These are phyloP conservation scores for Spicauda simplicius DNA, from an alignment of 2,888 invertebrate genomes.

Conservation along the genomic window DNA sequence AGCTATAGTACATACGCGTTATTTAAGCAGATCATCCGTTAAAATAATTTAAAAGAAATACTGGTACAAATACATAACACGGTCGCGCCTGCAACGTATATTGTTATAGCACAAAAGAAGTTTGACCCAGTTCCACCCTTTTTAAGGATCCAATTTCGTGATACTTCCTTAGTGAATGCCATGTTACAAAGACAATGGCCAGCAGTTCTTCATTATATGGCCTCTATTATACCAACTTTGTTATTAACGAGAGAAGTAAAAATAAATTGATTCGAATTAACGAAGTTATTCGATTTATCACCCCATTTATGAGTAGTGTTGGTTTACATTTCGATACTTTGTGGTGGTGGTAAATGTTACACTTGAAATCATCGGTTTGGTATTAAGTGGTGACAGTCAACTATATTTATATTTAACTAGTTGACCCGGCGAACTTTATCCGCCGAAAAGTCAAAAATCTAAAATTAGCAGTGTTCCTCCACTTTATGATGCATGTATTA, in stretches of 20 bases:
- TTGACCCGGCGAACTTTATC: too few relatives aligned
- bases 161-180: constrained; percentile 21
- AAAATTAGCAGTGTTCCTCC: too few relatives aligned
- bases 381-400: too few relatives aligned
- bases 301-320: not conserved
- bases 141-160: constrained; percentile 37
- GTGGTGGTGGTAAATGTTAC: too few relatives aligned
- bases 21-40: not conserved
- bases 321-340: not conserved
- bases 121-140: constrained; percentile 34
- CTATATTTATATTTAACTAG: too few relatives aligned
- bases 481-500: too few relatives aligned
- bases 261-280: constrained; percentile 12
- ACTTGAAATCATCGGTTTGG: too few relatives aligned
- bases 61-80: constrained; percentile 5
- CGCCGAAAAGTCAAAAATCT: too few relatives aligned
- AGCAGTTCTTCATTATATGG: constrained; percentile 28
- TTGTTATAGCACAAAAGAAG: constrained; percentile 33
- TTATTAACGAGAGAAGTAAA: constrained; percentile 18
- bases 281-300: constrained; percentile 4
- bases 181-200: constrained; percentile 27
- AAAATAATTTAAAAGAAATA: not conserved
- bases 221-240: constrained; percentile 21
- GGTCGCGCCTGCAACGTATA: constrained; percentile 24
- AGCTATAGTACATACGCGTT: too few relatives aligned